Base-by-base conservation (phyloP, 2,113 vertebrate genomes). In the Engystomops pustulosus region DNA sequence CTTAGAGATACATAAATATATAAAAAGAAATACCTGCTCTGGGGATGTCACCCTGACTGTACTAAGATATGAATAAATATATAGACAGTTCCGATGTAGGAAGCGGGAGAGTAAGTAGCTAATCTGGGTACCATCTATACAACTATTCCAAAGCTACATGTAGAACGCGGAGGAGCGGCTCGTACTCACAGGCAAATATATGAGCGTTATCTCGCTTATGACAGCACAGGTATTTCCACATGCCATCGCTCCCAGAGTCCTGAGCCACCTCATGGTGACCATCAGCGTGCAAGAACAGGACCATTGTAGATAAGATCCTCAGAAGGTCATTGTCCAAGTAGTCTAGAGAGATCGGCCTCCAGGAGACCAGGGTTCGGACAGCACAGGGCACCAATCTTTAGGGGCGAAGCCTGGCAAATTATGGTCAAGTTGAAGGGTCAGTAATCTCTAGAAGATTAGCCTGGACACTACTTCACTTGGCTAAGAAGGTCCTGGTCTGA, bases 221-320 rank as follows among this genome's bases (percentile, higher is more conserved):
- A 89, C 94, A 96, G 90, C 90, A 94, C 60, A 94, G 86, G 53
- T 92, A 94, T 84, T 82, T 86, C 88, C 92, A 90, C 82, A 93
- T 88, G 87, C 86, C 87, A 27, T 90, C 88, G 71, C 87, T 83
- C 62, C 27, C 10, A 82, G 53, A 45, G 53, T 87, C 85, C 81
- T 67, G 55, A 82, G 55, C 77, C 10, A 67, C 75, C 65, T 89
- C 89, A 65, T 80, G 67, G 85, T 62, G 58, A n/a, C 68, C 87
- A 72, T 87, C 89, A 67, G 89, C 88, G 85, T 83, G 87, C 85
- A 91, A 78, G 58, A 87, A 90, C 20, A 91, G 83, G 70, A 90
- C 86, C 88, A 91, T 90, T 75, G 34, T 67, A 41, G 36, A 45
- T 8, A 17, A 11, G 41, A 20, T 55, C 1, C 5, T 47, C 15